A percentile compares a stretch with the other conserved stretches of the same genome.
Evolutionary conservation across 2,113 vertebrate species (phyloP).

Genomic region (Cynopterus brachyotis): DNA sequence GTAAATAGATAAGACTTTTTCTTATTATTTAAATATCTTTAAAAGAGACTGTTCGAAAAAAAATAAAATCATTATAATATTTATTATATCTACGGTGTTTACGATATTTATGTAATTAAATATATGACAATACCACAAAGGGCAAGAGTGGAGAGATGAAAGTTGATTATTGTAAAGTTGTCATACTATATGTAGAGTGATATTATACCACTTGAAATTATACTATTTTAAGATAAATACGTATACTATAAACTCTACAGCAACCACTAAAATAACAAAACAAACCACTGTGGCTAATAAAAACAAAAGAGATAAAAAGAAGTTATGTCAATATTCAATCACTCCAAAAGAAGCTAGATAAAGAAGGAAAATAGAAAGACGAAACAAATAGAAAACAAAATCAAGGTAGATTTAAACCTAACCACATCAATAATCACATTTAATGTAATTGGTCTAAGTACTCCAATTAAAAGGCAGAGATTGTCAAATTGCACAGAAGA

Average conservation of each 20-base stretch:
- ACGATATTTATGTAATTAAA: neutral
- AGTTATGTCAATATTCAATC: neutral
- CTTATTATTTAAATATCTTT: neutral
- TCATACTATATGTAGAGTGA: neutral
- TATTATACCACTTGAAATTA: neutral
- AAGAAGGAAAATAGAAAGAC: neutral
- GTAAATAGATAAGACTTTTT: neutral
- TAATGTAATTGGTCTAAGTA: neutral
- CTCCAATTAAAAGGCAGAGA: neutral
- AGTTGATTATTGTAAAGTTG: neutral
- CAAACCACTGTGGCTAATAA: neutral
- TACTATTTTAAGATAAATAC: neutral
- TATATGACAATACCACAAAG: neutral
- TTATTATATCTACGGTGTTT: neutral
- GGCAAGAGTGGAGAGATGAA: neutral
- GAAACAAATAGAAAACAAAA: neutral
- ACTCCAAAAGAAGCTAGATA: neutral
- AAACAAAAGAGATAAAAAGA: neutral
- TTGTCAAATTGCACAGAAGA: neutral
- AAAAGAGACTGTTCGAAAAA: neutral
- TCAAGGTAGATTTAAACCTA: neutral
- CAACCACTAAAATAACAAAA: neutral
- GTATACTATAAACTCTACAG: neutral
- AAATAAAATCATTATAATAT: neutral
- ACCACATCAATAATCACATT: neutral